Percentiles rank a stretch among this genome's conserved stretches.
Evolutionary conservation across 2,113 vertebrate genomes (phyloP).

Genomic region (Myrmophylax atrothorax): DNA sequence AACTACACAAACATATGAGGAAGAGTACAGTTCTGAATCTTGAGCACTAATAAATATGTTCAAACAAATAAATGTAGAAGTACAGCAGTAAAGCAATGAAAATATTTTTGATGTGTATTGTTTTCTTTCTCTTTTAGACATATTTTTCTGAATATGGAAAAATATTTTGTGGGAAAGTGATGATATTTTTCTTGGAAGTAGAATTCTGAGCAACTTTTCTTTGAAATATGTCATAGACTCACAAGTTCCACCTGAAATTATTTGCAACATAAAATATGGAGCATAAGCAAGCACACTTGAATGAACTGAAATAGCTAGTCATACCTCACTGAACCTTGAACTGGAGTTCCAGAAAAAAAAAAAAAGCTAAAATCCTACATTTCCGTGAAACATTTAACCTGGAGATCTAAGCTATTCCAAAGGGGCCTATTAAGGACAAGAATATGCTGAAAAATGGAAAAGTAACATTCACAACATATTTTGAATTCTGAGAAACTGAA

Average conservation of each 20-base stretch:
- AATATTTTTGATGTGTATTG: neutral
- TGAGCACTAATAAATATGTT: neutral
- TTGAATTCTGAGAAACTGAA: neutral
- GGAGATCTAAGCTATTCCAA: neutral
- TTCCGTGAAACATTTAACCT: neutral
- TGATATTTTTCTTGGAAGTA: neutral
- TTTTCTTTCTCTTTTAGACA: neutral
- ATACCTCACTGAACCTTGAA: neutral
- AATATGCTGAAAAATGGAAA: neutral
- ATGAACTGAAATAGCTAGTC: neutral
- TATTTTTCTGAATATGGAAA: neutral
- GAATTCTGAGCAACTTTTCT: neutral
- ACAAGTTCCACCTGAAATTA: neutral
- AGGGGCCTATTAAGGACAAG: neutral
- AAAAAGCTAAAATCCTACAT: neutral
- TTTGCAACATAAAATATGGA: neutral
- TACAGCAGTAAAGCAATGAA: neutral
- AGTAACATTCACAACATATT: neutral
- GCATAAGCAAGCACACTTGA: neutral
- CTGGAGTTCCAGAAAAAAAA: neutral
- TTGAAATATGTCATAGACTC: neutral
- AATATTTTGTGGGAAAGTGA: neutral
- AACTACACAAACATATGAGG: neutral
- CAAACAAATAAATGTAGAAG: neutral
- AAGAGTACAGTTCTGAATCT: neutral